phyloP scores from a whole-genome alignment of 2,797 vertebrate genomes.

The Spinibarbus caldwelli region DNA sequence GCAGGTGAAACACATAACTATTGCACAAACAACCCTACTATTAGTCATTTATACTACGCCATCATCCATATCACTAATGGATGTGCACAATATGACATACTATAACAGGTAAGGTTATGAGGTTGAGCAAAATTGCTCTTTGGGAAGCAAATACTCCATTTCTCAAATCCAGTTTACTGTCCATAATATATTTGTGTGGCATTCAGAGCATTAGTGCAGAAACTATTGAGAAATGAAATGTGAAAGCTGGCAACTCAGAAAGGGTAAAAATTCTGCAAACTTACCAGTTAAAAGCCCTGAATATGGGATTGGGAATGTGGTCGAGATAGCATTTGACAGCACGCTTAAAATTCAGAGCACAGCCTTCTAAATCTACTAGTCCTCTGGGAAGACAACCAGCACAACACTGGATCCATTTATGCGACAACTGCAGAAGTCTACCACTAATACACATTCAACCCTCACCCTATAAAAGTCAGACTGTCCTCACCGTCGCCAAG shows the following conservation, averaged over 20 bases:
- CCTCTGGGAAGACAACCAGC: constrained; percentile 51
- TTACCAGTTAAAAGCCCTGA: constrained; percentile 29
- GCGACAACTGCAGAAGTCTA: constrained; percentile 41
- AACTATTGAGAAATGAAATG: constrained; percentile 25
- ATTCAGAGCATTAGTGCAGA: neutral
- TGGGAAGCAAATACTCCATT: neutral
- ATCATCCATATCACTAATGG: neutral
- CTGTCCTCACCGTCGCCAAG: neutral
- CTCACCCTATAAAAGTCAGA: constrained; percentile 27
- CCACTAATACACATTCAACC: constrained; percentile 17
- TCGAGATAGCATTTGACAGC: constrained; percentile 41
- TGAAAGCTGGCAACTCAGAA: constrained; percentile 26
- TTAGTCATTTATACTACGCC: neutral
- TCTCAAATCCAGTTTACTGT: constrained; percentile 22
- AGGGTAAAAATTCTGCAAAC: constrained; percentile 17
- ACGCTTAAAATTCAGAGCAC: constrained; percentile 55
- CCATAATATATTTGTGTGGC: constrained; percentile 6
- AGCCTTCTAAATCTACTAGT: constrained; percentile 44
- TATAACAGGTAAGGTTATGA: neutral
- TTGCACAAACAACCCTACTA: neutral
- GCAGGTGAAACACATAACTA: neutral
- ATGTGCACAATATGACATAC: neutral
- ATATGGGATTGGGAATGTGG: constrained; percentile 34
- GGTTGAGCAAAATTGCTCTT: neutral
- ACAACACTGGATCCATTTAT: constrained; percentile 55